Evolutionary conservation across 2,888 invertebrate species (phyloP).

Genomic region (Lapara coniferarum): DNA sequence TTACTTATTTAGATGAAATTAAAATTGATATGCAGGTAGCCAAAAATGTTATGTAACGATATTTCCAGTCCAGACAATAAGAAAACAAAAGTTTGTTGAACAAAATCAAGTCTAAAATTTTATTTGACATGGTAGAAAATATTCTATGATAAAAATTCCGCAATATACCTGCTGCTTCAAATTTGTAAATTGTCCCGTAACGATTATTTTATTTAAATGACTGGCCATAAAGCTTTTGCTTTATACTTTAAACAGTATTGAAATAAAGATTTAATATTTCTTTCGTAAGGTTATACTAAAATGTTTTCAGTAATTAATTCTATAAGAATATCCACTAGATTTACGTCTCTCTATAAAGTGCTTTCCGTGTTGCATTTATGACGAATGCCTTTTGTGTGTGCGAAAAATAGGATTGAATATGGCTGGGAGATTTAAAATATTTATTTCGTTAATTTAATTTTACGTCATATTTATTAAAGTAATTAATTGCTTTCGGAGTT

Average conservation of each 20-base stretch:
- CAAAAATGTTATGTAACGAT: too few relatives aligned
- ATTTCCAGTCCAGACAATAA: too few relatives aligned
- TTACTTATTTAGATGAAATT: not conserved
- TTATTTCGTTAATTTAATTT: not conserved
- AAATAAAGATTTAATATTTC: not conserved
- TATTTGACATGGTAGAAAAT: too few relatives aligned
- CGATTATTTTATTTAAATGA: too few relatives aligned
- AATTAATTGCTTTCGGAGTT: not conserved
- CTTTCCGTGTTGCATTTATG: slow-evolving; percentile 20
- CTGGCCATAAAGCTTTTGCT: too few relatives aligned
- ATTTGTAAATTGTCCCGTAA: too few relatives aligned
- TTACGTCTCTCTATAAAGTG: slow-evolving; percentile 4
- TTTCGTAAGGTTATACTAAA: not conserved
- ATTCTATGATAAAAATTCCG: too few relatives aligned
- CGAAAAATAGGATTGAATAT: not conserved
- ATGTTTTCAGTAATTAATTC: not conserved
- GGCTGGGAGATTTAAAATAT: not conserved
- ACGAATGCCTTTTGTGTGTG: not conserved
- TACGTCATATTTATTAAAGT: not conserved
- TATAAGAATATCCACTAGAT: slow-evolving; percentile 1
- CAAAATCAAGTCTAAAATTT: too few relatives aligned
- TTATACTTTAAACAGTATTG: not conserved
- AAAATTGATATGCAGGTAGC: too few relatives aligned
- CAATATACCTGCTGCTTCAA: too few relatives aligned
- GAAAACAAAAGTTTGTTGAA: too few relatives aligned